A percentile compares a stretch with the other conserved stretches of the same genome.
These are phyloP conservation scores for Prietella phreatophila DNA, from an alignment of 2,113 vertebrate genomes.

Conservation along the genomic window DNA sequence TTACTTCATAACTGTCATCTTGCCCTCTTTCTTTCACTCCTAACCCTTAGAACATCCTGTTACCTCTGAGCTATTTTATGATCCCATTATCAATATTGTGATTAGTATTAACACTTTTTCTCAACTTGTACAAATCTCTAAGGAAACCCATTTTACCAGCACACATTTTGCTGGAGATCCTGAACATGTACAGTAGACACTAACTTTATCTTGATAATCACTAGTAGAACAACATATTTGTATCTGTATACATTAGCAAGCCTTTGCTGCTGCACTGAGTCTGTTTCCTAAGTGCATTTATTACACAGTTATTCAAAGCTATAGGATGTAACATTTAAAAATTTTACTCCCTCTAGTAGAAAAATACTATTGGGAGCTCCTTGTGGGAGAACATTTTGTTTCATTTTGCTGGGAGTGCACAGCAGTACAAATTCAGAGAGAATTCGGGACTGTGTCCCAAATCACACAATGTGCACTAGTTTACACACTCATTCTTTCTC, in stretches of 20 bases:
- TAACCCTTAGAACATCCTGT: background rate
- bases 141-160: background rate
- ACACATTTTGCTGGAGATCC: background rate
- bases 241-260: background rate
- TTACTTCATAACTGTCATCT: slow-evolving; percentile 41
- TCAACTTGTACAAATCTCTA: background rate
- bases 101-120: background rate
- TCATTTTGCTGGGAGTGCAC: background rate
- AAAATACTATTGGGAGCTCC: background rate
- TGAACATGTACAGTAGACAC: background rate
- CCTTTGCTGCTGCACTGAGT: background rate
- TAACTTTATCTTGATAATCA: background rate
- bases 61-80: background rate
- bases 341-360: background rate
- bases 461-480: background rate
- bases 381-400: background rate
- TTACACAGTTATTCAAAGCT: slow-evolving; percentile 48
- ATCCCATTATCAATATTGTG: background rate
- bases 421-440: background rate
- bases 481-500: background rate
- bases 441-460: background rate
- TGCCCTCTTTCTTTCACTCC: slow-evolving; percentile 35
- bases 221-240: background rate
- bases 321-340: background rate
- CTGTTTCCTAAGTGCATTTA: slow-evolving; percentile 33